phyloP scores from a whole-genome alignment of 2,113 vertebrate genomes.

The Axis porcinus region DNA sequence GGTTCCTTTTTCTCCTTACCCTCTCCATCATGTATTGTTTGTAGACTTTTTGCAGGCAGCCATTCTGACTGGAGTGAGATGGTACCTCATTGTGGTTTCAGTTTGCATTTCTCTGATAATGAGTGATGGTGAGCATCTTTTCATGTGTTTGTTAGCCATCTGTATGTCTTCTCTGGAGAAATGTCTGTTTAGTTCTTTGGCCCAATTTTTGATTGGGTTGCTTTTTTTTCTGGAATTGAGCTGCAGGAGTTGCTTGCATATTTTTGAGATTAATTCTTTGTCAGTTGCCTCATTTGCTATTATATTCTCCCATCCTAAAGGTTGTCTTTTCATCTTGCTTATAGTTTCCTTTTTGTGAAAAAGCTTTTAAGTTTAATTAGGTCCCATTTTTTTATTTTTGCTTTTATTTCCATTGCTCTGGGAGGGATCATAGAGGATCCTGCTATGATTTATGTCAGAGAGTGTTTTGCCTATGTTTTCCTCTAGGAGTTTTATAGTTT shows the following conservation, averaged over 20 bases:
- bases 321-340: background rate
- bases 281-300: background rate
- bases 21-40: background rate
- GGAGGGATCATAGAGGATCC: background rate
- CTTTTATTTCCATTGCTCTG: background rate
- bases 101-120: background rate
- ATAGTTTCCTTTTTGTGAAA: background rate
- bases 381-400: background rate
- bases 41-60: background rate
- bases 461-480: background rate
- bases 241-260: background rate
- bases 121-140: background rate
- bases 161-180: background rate
- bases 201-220: rapidly evolving
- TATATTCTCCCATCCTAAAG: background rate
- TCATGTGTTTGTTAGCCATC: background rate
- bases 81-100: background rate
- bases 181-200: background rate
- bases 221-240: background rate
- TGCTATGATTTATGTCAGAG: background rate
- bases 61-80: background rate
- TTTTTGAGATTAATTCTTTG: background rate
- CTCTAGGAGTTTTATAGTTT: background rate
- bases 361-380: background rate
- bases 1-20: background rate